Conservation (phyloP, 2,797 vertebrate species). For the Australoheros facetus region DNA sequence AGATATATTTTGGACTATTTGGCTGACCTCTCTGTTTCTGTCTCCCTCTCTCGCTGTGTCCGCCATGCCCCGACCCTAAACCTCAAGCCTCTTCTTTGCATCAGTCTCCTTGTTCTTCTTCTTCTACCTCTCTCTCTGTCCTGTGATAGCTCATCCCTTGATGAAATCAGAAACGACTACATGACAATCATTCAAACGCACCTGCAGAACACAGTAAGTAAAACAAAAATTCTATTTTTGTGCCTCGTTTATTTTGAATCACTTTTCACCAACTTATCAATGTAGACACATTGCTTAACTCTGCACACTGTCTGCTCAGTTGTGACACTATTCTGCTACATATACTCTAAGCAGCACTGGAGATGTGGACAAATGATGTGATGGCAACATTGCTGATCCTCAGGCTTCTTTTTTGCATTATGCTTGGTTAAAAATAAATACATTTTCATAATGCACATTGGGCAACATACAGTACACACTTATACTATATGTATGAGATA, state of each 20-base stretch:
- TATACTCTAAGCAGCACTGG: too few relatives aligned
- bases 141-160: constrained; percentile 49
- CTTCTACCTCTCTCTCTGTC: constrained; percentile 75
- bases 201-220: constrained; percentile 53
- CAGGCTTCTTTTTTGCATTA: too few relatives aligned
- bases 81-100: constrained; percentile 77
- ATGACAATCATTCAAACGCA: constrained; percentile 5
- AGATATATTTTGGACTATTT: neutral
- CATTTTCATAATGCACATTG: too few relatives aligned
- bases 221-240: neutral
- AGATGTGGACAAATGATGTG: too few relatives aligned
- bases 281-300: neutral
- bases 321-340: neutral
- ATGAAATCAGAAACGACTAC: constrained; percentile 44
- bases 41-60: constrained; percentile 10
- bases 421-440: too few relatives aligned
- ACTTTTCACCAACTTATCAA: neutral
- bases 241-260: neutral
- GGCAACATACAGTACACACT: too few relatives aligned
- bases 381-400: too few relatives aligned
- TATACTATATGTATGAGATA: too few relatives aligned
- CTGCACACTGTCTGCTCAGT: neutral
- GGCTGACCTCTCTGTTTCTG: neutral
- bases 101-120: constrained; percentile 75
- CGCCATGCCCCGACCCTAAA: neutral